A percentile compares a stretch with the other conserved stretches of the same genome.
phyloP scores from a whole-genome alignment of 1,140 invertebrate genomes.

The Drosophila prosaltans region DNA sequence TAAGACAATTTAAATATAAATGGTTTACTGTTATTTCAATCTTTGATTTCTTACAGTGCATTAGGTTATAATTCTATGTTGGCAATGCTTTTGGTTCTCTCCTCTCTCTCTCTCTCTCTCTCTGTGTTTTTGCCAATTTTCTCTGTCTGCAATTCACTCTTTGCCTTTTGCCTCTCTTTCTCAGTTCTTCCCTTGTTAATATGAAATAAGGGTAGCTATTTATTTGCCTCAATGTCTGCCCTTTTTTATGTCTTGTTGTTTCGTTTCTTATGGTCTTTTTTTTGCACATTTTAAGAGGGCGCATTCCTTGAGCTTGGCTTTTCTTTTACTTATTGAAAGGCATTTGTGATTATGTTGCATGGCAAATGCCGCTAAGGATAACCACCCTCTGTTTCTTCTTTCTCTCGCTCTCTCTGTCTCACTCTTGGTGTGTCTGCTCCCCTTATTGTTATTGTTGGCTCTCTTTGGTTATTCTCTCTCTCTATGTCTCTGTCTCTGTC shows the following conservation, averaged over 20 bases:
- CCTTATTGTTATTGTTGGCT: neutral
- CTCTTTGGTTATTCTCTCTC: constrained; percentile 12
- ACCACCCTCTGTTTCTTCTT: constrained; percentile 38
- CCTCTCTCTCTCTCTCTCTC: neutral
- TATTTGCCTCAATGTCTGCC: constrained; percentile 1
- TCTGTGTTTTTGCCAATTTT: neutral
- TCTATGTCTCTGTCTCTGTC: constrained; percentile 27
- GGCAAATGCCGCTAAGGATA: constrained; percentile 21
- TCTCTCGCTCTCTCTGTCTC: constrained; percentile 9
- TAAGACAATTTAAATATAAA: too few relatives aligned
- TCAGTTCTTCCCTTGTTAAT: neutral
- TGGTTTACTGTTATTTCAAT: too few relatives aligned
- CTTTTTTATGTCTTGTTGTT: too few relatives aligned
- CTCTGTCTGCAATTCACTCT: neutral
- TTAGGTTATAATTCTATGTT: neutral
- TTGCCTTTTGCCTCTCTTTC: neutral
- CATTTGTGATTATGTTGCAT: constrained; percentile 6
- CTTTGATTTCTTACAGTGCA: neutral
- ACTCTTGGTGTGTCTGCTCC: constrained; percentile 3
- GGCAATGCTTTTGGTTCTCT: neutral
- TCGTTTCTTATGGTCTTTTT: neutral
- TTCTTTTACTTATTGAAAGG: constrained; percentile 3
- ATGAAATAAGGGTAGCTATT: constrained; percentile 4
- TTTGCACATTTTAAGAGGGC: neutral
- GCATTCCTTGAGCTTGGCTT: constrained; percentile 27